Base-by-base conservation (phyloP, 1,140 invertebrate genomes). In the Prorops nasuta region DNA sequence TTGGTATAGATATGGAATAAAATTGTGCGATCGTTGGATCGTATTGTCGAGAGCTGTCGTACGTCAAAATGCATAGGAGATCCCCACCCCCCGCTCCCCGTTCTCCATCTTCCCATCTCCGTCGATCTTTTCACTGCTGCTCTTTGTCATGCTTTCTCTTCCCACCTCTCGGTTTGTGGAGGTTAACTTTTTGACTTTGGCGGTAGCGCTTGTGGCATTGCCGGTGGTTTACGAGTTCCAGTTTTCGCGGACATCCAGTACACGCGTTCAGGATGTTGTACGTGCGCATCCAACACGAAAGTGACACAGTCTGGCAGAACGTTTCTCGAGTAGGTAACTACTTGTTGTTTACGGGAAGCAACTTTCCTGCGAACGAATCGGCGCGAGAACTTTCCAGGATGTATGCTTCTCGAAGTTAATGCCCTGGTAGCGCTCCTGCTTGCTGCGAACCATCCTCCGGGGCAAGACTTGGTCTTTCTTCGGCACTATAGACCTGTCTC, bases 301-400 rank as follows among this genome's bases (percentile, higher is more conserved):
- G 39, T 28, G 52, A 49, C 38, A 16, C 40, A 48, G 46, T 42
- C 50, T 47, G 20, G 49, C 36, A 47, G 54, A 62, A 57, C 50
- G 50, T 57, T 62, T 57, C 59, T 60, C 47, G 56, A 60, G 67
- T 65, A 64, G 60, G 54, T 62, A 66, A 69, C 60, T 71, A 65
- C 64, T 66, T 68, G 71, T 71, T 73, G 69, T 74, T 74, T 74
- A 72, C 71, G 68, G 60, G 58, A 50, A 60, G 62, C 60, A 72
- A 71, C 66, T 72, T 71, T 60, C 46, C 64, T 60, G 50, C 55
- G 60, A 71, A 68, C 65, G 68, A 71, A 71, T 70, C 63, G 68
- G 63, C 58, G 46, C 44, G 51, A 54, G 54, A 74, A 74, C 68
- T 74, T 71, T 63, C 61, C 46, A 66, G 59, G 46, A 71, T 70